A percentile compares a stretch with the other conserved stretches of the same genome.
These are phyloP conservation scores for Zaprionus lineosus DNA, from an alignment of 2,888 invertebrate species.

Conservation along the genomic window DNA sequence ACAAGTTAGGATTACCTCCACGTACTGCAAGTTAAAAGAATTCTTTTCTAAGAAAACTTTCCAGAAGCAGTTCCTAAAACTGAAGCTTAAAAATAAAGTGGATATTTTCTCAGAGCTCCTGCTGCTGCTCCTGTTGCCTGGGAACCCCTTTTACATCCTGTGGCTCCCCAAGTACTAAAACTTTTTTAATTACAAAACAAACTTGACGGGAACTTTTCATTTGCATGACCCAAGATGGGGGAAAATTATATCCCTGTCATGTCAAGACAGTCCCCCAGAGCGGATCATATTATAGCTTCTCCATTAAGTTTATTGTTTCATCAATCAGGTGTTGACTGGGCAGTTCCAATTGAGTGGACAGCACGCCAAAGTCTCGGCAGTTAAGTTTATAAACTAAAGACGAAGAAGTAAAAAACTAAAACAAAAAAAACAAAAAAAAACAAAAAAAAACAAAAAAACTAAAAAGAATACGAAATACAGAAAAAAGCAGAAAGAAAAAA, in stretches of 20 bases:
- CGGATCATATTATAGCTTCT: constrained; percentile 38
- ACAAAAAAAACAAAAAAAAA: constrained; percentile 8
- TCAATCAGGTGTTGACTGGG: constrained; percentile 80
- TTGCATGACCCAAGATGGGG: not conserved
- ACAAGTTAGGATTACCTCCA: too few relatives aligned
- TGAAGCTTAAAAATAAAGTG: too few relatives aligned
- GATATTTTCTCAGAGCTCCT: not conserved
- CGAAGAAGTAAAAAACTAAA: not conserved
- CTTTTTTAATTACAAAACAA: constrained; percentile 36
- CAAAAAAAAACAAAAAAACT: not conserved
- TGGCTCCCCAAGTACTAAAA: constrained; percentile 11
- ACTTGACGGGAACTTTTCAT: constrained; percentile 3
- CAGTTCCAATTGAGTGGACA: constrained; percentile 71
- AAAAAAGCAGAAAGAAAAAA: constrained; percentile 16
- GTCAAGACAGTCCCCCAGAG: not conserved
- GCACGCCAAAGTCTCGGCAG: not conserved
- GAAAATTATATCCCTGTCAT: not conserved
- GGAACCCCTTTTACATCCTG: constrained; percentile 10
- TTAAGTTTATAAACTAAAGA: not conserved
- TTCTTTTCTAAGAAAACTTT: too few relatives aligned
- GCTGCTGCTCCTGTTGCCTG: not conserved
- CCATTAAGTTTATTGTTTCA: constrained; percentile 69
- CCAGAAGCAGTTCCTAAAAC: too few relatives aligned
- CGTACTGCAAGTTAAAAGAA: too few relatives aligned
- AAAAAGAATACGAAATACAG: constrained; percentile 10